phyloP scores from a whole-genome alignment of 2,113 vertebrate genomes.

The Bucco capensis region DNA sequence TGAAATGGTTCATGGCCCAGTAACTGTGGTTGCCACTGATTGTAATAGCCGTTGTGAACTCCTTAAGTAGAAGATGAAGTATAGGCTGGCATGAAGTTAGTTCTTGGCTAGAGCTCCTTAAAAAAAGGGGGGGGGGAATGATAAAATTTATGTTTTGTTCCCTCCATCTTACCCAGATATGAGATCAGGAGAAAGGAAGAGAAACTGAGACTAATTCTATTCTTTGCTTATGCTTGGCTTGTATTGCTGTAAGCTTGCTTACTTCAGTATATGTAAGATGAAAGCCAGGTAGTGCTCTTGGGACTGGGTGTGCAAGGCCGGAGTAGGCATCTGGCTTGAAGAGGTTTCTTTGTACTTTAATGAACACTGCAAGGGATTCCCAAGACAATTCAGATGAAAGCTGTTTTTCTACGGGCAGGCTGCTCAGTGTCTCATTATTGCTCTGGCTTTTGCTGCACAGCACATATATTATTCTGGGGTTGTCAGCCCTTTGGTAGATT shows the following conservation, averaged over 20 bases:
- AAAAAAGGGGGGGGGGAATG: background rate
- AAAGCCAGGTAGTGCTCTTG: background rate
- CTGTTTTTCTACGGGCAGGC: background rate
- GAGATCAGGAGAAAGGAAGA: background rate
- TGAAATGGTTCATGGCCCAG: background rate
- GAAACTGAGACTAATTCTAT: background rate
- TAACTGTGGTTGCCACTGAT: background rate
- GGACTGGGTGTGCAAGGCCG: background rate
- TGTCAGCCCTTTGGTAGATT: slow-evolving; percentile 46
- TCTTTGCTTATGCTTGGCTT: background rate
- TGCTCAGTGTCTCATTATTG: background rate
- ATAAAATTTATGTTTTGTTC: background rate
- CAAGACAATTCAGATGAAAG: slow-evolving; percentile 12
- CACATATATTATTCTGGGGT: slow-evolving; percentile 16
- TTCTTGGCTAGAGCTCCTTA: background rate
- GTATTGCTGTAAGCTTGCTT: background rate
- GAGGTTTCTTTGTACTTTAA: slow-evolving; percentile 35
- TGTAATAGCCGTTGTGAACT: background rate
- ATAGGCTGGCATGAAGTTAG: background rate
- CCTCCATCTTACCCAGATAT: background rate
- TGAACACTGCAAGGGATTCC: background rate
- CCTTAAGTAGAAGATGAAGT: background rate
- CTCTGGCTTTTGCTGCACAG: slow-evolving; percentile 46
- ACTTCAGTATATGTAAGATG: background rate
- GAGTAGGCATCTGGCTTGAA: background rate